A percentile compares a stretch with the other conserved stretches of the same genome.
Conservation (phyloP, 2,888 invertebrate genomes). For the Drosophila suboccidentalis region DNA sequence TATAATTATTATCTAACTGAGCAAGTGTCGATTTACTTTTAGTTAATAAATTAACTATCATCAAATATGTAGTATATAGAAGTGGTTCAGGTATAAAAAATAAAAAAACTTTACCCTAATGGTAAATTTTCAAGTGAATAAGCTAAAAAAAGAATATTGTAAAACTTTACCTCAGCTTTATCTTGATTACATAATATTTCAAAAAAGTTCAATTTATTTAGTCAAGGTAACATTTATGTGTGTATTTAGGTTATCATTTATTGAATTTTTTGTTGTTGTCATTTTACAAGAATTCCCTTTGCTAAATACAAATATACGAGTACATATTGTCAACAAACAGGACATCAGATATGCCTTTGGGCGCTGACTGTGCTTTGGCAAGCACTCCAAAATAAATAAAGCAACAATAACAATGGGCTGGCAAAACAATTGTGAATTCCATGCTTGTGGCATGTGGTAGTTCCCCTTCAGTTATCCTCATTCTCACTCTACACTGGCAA, state of each 20-base stretch:
- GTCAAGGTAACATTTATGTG: slow-evolving; percentile 2
- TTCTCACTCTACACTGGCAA: not conserved
- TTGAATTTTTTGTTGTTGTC: slow-evolving; percentile 8
- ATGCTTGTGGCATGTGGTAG: slow-evolving; percentile 19
- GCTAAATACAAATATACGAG: slow-evolving; percentile 47
- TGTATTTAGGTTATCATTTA: slow-evolving; percentile 12
- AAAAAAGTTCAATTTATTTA: not conserved
- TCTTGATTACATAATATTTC: not conserved
- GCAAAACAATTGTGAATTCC: slow-evolving; percentile 44
- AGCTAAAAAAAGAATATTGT: not conserved
- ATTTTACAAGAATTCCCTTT: slow-evolving; percentile 29
- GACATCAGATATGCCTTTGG: slow-evolving; percentile 53
- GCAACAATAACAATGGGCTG: slow-evolving; percentile 35
- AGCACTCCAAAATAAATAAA: slow-evolving; percentile 53
- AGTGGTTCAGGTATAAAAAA: too few relatives aligned
- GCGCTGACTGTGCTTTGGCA: slow-evolving; percentile 49
- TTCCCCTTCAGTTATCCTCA: not conserved
- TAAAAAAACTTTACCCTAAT: too few relatives aligned
- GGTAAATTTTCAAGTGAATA: too few relatives aligned
- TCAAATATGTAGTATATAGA: too few relatives aligned
- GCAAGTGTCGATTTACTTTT: too few relatives aligned
- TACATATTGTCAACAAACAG: slow-evolving; percentile 66
- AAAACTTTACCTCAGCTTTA: not conserved
- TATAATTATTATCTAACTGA: too few relatives aligned
- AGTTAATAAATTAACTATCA: too few relatives aligned